Evolutionary conservation across 2,888 invertebrate genomes (phyloP).

Genomic region (Iselma pallidipennis): DNA sequence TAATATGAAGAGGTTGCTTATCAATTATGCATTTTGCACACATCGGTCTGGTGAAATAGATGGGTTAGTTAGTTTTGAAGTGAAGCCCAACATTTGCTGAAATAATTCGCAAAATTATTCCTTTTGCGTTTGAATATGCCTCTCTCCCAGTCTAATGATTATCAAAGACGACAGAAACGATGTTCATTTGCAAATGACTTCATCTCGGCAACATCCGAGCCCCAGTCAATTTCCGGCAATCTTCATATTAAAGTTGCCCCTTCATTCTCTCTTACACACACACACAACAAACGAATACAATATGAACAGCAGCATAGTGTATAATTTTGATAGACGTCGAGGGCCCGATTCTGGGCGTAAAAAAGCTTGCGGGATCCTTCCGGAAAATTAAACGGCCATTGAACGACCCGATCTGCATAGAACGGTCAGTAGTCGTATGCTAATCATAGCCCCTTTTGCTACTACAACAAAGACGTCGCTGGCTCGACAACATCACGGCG

Average conservation of each 20-base stretch:
- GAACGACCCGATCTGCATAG: conserved; percentile 43
- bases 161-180: conserved; percentile 48
- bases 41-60: conserved; percentile 30
- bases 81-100: conserved; percentile 32
- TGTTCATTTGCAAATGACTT: conserved; percentile 58
- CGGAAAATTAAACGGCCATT: conserved; percentile 48
- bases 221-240: conserved; percentile 54
- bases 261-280: conserved; percentile 34
- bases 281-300: conserved; percentile 35
- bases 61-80: neutral
- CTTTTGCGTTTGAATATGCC: conserved; percentile 52
- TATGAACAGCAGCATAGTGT: conserved; percentile 46
- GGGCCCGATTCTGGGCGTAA: conserved; percentile 37
- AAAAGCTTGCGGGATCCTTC: conserved; percentile 45
- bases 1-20: conserved; percentile 49
- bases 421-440: conserved; percentile 44
- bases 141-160: conserved; percentile 48
- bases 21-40: conserved; percentile 50
- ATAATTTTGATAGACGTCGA: conserved; percentile 52
- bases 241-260: conserved; percentile 54
- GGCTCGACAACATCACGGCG: too few species aligned
- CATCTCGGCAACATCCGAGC: conserved; percentile 41
- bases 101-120: conserved; percentile 56
- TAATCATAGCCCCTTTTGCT: conserved; percentile 31
- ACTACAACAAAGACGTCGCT: conserved; percentile 29